Conservation (phyloP, 2,888 invertebrate genomes). For the Stegana nigrithorax region DNA sequence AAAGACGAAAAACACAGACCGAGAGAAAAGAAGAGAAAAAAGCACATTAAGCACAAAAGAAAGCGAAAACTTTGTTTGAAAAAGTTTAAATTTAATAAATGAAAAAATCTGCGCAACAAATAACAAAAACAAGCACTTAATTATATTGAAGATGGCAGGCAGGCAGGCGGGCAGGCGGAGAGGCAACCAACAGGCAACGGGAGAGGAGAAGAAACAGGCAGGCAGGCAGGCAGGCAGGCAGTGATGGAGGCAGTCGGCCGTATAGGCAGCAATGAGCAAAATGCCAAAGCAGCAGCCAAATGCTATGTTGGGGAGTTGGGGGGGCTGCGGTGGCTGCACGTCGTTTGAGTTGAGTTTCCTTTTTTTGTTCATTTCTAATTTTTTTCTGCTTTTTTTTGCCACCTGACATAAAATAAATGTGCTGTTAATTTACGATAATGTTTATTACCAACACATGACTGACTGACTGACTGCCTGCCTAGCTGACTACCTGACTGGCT, state of each 20-base stretch:
- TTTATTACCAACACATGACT: slow-evolving; percentile 48
- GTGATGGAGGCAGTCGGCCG: too few species aligned
- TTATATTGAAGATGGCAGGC: slow-evolving; percentile 6
- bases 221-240: too few species aligned
- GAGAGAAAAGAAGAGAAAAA: background rate
- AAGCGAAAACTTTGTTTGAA: background rate
- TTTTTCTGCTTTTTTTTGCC: too few species aligned
- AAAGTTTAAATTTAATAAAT: slow-evolving; percentile 17
- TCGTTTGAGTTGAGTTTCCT: too few species aligned
- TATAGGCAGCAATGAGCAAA: too few species aligned
- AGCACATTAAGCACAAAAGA: background rate
- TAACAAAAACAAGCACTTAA: slow-evolving; percentile 8
- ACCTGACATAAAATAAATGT: slow-evolving; percentile 41
- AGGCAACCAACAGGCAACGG: background rate
- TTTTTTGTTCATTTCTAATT: too few species aligned
- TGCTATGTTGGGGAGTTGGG: too few species aligned
- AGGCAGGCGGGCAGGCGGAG: background rate
- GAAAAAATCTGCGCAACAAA: slow-evolving; percentile 11
- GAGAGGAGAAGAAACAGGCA: background rate
- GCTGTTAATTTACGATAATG: slow-evolving; percentile 49
- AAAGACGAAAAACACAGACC: background rate
- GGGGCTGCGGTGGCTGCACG: too few species aligned
- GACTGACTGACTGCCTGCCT: too few species aligned
- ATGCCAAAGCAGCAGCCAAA: too few species aligned
- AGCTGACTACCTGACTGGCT: too few species aligned